These are phyloP conservation scores for Eptesicus fuscus DNA, from an alignment of 2,113 vertebrate species.

Conservation along the genomic window DNA sequence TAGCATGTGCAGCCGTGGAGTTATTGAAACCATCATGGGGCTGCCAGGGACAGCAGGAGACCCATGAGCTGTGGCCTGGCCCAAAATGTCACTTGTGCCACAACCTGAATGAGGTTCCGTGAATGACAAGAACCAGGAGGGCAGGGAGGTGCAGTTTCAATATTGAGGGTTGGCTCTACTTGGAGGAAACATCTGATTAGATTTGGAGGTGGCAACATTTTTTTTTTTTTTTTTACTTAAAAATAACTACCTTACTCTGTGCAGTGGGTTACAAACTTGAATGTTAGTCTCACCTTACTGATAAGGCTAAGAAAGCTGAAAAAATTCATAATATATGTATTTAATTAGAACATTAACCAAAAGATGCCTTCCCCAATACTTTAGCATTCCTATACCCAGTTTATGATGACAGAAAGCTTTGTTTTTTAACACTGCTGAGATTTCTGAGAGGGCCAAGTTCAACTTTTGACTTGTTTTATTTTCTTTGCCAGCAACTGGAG, in stretches of 20 bases:
- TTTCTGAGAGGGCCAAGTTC: constrained; percentile 30
- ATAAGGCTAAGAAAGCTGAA: constrained; percentile 11
- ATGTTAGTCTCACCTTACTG: neutral
- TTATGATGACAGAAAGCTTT: neutral
- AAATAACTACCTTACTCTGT: neutral
- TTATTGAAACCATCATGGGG: neutral
- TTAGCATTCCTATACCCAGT: neutral
- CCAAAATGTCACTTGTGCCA: neutral
- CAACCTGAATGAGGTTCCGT: rapidly evolving
- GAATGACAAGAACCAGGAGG: neutral
- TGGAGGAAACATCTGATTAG: neutral
- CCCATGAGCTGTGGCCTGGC: neutral
- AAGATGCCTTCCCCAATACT: neutral
- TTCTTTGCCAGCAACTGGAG: constrained; percentile 24
- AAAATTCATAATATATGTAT: constrained; percentile 31
- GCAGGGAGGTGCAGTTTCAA: neutral
- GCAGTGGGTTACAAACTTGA: neutral
- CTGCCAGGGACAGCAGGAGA: neutral
- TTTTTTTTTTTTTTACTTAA: neutral
- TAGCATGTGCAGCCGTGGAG: rapidly evolving
- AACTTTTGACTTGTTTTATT: constrained; percentile 56
- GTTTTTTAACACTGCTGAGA: constrained; percentile 15
- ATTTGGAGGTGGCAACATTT: neutral
- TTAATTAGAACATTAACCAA: constrained; percentile 5
- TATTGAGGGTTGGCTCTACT: neutral